Conservation (phyloP, 2,888 invertebrate species). For the Drosophila macrothrix region DNA sequence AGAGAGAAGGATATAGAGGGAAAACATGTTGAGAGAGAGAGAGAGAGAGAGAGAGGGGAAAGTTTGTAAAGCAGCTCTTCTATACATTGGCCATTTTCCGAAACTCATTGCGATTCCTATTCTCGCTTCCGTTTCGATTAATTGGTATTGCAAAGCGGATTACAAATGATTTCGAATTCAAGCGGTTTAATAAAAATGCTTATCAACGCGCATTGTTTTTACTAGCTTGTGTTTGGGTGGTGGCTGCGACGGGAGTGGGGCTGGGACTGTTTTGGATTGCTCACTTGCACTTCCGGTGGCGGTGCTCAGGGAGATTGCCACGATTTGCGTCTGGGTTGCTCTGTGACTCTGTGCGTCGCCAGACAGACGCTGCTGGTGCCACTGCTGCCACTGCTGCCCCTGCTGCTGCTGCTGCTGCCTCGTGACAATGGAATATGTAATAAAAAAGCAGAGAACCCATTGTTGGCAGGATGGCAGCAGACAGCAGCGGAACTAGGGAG, state of each 20-base stretch:
- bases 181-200: slow-evolving; percentile 47
- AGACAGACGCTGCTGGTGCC: slow-evolving; percentile 45
- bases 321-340: slow-evolving; percentile 11
- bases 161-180: slow-evolving; percentile 55
- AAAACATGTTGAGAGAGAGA: background rate
- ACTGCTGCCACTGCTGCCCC: slow-evolving; percentile 21
- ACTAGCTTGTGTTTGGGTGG: no score
- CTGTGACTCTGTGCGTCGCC: slow-evolving; percentile 33
- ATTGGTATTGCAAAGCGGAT: slow-evolving; percentile 68
- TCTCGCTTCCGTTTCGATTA: slow-evolving; percentile 58
- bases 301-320: slow-evolving; percentile 39
- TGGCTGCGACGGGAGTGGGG: no score
- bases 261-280: slow-evolving; percentile 54
- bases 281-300: slow-evolving; percentile 63
- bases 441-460: slow-evolving; percentile 45
- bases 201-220: slow-evolving; percentile 55
- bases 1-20: background rate
- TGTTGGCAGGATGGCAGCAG: slow-evolving; percentile 28
- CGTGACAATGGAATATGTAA: slow-evolving; percentile 67
- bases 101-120: slow-evolving; percentile 6
- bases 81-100: slow-evolving; percentile 13
- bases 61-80: slow-evolving; percentile 4
- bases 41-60: background rate
- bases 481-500: slow-evolving; percentile 20
- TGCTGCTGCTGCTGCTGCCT: slow-evolving; percentile 26